Percentiles rank a stretch among this genome's conserved stretches.
Conservation (phyloP, 2,113 vertebrate genomes). For the Etia nguti region DNA sequence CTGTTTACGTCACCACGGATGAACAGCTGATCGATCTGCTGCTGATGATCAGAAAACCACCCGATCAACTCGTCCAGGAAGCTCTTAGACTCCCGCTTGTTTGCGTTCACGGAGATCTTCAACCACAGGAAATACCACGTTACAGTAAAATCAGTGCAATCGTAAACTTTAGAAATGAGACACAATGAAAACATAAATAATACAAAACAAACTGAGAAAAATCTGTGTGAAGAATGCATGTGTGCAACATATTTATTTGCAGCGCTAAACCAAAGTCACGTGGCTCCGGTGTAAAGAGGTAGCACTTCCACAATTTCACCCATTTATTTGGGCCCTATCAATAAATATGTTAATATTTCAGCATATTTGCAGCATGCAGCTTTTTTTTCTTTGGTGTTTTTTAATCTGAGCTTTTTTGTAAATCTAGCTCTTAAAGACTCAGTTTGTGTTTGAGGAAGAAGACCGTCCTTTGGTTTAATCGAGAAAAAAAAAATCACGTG, state of each 20-base stretch:
- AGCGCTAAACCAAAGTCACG: background rate
- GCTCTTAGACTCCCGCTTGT: background rate
- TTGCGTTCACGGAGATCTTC: background rate
- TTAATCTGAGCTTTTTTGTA: background rate
- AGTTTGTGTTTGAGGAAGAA: background rate
- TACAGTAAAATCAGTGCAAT: rapidly evolving
- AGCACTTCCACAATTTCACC: background rate
- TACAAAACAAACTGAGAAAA: background rate
- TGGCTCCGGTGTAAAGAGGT: background rate
- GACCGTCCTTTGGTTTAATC: background rate
- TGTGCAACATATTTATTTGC: background rate
- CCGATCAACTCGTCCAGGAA: background rate
- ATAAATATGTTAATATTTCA: background rate
- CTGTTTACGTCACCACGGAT: background rate
- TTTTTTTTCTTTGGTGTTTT: background rate
- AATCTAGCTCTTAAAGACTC: background rate
- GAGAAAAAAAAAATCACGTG: rapidly evolving
- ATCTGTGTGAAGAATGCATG: background rate
- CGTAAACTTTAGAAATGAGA: background rate
- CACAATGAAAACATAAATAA: rapidly evolving
- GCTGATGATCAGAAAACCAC: conserved; percentile 7
- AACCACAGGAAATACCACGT: background rate
- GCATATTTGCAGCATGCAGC: background rate
- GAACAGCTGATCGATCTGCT: conserved; percentile 1
- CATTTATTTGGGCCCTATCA: rapidly evolving